Conservation (phyloP, 2,113 vertebrate genomes). For the Trochalopteron elliotii region DNA sequence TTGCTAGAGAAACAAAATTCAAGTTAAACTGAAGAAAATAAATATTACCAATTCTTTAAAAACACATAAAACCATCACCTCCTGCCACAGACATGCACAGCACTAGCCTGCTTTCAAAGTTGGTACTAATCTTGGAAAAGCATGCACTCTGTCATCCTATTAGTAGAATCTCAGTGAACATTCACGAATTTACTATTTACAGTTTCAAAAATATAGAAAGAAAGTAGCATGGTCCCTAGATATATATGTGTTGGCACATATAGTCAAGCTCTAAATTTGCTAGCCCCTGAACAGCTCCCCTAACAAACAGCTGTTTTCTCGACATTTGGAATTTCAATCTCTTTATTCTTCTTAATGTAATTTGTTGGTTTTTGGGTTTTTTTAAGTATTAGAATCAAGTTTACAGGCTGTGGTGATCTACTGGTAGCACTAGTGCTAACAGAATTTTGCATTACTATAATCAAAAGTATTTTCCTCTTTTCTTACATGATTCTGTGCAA, state of each 20-base stretch:
- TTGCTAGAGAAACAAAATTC: neutral
- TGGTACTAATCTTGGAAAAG: neutral
- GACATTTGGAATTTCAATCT: neutral
- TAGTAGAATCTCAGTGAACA: neutral
- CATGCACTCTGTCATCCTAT: neutral
- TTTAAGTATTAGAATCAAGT: neutral
- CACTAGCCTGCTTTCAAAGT: neutral
- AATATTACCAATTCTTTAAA: neutral
- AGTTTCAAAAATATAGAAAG: neutral
- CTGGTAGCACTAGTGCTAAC: neutral
- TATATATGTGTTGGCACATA: neutral
- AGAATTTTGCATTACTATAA: neutral
- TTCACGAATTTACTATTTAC: neutral
- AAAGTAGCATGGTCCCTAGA: neutral
- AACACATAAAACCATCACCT: neutral
- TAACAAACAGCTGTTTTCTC: neutral
- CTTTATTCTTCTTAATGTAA: neutral
- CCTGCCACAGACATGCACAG: neutral
- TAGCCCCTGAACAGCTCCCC: neutral
- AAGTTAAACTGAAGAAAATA: neutral
- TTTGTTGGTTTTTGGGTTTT: neutral
- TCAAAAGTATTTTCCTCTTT: neutral
- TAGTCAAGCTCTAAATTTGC: neutral
- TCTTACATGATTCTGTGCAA: neutral
- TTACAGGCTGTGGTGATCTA: neutral